These are phyloP conservation scores for Ascaphus truei DNA, from an alignment of 2,113 vertebrate species.

Conservation along the genomic window DNA sequence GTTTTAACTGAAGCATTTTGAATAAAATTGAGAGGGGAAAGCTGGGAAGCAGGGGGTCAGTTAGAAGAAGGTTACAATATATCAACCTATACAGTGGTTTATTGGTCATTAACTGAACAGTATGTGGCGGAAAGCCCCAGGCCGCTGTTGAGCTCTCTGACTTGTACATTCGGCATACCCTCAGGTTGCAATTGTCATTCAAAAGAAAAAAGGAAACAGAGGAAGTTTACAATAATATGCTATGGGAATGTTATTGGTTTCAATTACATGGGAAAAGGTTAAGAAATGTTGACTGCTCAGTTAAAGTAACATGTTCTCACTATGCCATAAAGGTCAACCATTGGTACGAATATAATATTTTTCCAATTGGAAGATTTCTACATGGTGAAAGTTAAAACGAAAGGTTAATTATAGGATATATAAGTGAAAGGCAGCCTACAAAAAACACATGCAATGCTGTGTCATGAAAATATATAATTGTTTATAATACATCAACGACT, in stretches of 20 bases:
- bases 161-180: background rate
- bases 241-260: background rate
- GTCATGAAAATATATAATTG: too few relatives aligned
- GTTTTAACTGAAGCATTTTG: conserved; percentile 6
- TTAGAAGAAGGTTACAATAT: conserved; percentile 27
- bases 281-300: background rate
- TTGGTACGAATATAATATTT: too few relatives aligned
- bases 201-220: background rate
- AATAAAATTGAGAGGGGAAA: conserved; percentile 23
- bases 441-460: too few relatives aligned
- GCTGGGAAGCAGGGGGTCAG: conserved; percentile 11
- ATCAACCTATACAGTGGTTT: conserved; percentile 33
- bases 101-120: conserved; percentile 34
- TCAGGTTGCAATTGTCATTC: conserved; percentile 21
- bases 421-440: too few relatives aligned
- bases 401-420: too few relatives aligned
- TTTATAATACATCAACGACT: too few relatives aligned
- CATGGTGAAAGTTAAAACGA: too few relatives aligned
- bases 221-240: conserved; percentile 9
- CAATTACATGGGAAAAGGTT: background rate
- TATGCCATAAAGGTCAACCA: background rate
- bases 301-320: background rate
- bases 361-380: too few relatives aligned
- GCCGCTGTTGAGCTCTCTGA: background rate
- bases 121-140: conserved; percentile 15